Percentiles rank a stretch among this genome's conserved stretches.
Evolutionary conservation across 2,888 invertebrate genomes (phyloP).

Genomic region (Mallateleia sp.): DNA sequence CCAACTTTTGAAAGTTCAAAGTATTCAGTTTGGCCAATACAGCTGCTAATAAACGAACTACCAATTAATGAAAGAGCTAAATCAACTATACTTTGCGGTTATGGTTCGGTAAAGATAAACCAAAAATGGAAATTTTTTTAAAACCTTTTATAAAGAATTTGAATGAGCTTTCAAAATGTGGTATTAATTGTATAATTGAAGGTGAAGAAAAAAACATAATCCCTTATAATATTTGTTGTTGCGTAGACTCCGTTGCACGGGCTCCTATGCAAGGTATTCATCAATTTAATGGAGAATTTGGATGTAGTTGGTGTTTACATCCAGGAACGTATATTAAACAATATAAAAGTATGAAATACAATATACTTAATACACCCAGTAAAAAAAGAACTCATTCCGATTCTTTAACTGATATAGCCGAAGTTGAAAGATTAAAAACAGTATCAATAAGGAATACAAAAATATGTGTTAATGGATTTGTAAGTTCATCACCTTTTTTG

Average conservation of each 20-base stretch:
- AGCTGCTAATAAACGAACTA: conserved; percentile 64
- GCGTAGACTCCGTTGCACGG: conserved; percentile 67
- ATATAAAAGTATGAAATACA: conserved; percentile 11
- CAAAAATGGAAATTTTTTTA: conserved; percentile 62
- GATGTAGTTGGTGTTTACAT: conserved; percentile 73
- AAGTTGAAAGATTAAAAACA: too few species aligned
- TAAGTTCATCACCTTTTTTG: too few species aligned
- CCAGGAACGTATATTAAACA: conserved; percentile 36
- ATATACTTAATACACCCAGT: conserved; percentile 19
- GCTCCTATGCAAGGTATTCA: conserved; percentile 67
- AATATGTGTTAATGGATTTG: too few species aligned
- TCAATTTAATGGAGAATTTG: conserved; percentile 66
- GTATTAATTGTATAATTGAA: conserved; percentile 39
- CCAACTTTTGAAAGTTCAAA: conserved; percentile 56
- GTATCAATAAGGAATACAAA: conserved; percentile 5
- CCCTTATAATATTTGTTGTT: conserved; percentile 39
- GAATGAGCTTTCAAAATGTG: conserved; percentile 31
- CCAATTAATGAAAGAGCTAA: conserved; percentile 43
- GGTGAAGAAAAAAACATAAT: conserved; percentile 29
- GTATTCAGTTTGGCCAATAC: conserved; percentile 65
- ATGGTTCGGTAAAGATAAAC: conserved; percentile 68
- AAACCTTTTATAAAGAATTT: conserved; percentile 33
- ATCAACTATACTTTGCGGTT: conserved; percentile 43
- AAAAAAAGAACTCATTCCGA: too few species aligned
- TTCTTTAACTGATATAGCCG: too few species aligned